Conservation (phyloP, 2,113 vertebrate species). For the Mormyrus lacerda region DNA sequence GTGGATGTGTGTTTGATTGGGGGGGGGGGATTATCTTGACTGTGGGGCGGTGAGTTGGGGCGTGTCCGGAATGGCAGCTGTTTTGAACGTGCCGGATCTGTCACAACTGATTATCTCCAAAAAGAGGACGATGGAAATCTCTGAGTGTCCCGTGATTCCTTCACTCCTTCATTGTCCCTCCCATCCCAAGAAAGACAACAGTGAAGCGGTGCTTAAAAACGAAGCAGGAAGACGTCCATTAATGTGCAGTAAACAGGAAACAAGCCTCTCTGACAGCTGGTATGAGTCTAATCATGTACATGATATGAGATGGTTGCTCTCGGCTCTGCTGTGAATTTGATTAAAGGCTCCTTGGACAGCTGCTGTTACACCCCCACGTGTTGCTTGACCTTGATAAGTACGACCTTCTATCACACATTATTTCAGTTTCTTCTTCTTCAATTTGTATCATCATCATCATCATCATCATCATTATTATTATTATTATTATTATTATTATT, state of each 20-base stretch:
- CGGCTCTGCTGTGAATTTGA: not conserved
- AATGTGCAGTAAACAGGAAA: not conserved
- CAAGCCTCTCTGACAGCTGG: not conserved
- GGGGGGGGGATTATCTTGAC: slow-evolving; percentile 30
- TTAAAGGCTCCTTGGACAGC: not conserved
- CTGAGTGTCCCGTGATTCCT: not conserved
- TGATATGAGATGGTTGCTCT: not conserved
- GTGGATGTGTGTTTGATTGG: not conserved
- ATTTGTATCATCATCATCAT: not conserved
- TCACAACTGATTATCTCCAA: not conserved
- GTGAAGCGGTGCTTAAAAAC: not conserved
- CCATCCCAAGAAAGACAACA: not conserved
- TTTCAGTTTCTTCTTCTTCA: not conserved
- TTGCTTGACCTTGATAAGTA: not conserved
- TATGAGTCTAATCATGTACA: not conserved
- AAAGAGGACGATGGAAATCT: not conserved
- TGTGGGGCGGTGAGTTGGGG: not conserved
- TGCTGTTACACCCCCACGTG: not conserved
- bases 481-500: not conserved
- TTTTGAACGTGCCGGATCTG: not conserved
- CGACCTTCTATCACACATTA: not conserved
- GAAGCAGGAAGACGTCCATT: not conserved
- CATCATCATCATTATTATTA: not conserved
- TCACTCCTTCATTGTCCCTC: not conserved
- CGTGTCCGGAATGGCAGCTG: not conserved